Percentiles rank a stretch among this genome's conserved stretches.
Conservation (phyloP, 2,113 vertebrate genomes). For the Brachyistius frenatus region DNA sequence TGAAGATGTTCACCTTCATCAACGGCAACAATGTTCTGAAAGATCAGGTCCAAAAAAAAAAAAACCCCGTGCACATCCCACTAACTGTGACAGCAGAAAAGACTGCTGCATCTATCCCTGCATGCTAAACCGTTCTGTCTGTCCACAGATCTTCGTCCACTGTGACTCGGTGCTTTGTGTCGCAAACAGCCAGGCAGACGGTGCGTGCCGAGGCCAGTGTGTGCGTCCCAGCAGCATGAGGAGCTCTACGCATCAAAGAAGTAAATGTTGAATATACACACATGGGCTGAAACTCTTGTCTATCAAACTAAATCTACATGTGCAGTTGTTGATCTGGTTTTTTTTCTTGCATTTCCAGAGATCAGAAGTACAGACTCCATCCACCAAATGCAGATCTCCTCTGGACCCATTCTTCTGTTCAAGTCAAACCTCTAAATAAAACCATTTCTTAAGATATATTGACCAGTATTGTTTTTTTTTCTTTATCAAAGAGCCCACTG, state of each 20-base stretch:
- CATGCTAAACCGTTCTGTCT: not conserved
- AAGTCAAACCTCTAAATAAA: conserved; percentile 54
- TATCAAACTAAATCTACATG: not conserved
- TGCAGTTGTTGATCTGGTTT: not conserved
- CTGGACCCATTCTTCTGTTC: conserved; percentile 57
- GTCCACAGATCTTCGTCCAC: conserved; percentile 79
- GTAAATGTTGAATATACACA: conserved; percentile 14
- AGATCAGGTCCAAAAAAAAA: conserved; percentile 68
- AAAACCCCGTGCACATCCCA: fast-evolving
- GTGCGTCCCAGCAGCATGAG: not conserved
- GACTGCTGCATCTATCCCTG: not conserved
- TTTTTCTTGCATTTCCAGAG: conserved; percentile 40
- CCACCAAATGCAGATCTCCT: conserved; percentile 47
- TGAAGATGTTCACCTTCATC: conserved; percentile 81
- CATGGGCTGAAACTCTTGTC: no score
- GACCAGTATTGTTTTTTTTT: not conserved
- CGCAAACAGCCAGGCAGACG: conserved; percentile 28
- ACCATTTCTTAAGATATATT: conserved; percentile 9
- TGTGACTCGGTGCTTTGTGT: conserved; percentile 83
- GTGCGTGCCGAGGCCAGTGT: conserved; percentile 76
- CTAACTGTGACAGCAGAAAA: no score
- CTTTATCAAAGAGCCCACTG: no score
- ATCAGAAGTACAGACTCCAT: conserved; percentile 35
- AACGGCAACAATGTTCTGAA: conserved; percentile 60
- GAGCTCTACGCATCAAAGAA: not conserved